Percentiles rank a stretch among this genome's conserved stretches.
Conservation (phyloP, 2,797 vertebrate species). For the Danionella dracula region DNA sequence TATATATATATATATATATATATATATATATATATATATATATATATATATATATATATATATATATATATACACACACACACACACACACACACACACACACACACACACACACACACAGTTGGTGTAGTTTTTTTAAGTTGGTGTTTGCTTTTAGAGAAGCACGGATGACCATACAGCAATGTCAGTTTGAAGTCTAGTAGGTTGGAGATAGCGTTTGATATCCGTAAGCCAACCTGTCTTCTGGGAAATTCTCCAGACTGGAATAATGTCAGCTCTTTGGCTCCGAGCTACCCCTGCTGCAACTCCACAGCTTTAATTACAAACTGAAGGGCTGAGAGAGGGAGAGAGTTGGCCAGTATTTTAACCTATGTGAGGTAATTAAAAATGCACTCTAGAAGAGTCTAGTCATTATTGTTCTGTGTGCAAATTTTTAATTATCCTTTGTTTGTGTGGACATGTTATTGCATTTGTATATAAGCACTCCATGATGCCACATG, state of each 20-base stretch:
- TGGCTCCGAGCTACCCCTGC: background rate
- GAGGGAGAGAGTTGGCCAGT: background rate
- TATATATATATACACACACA: no score
- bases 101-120: no score
- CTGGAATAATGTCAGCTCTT: slow-evolving; percentile 1
- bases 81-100: no score
- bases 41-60: no score
- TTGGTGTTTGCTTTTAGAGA: no score
- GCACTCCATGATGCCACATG: slow-evolving; percentile 38
- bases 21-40: no score
- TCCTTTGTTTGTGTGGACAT: background rate
- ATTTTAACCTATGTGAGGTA: background rate
- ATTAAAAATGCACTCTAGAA: slow-evolving; percentile 7
- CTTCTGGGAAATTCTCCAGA: slow-evolving; percentile 3
- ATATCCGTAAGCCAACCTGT: background rate
- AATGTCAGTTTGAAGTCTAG: no score
- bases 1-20: no score
- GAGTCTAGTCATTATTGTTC: background rate
- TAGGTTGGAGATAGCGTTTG: background rate
- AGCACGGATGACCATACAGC: no score
- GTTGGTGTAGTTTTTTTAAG: no score
- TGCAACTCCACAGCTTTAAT: slow-evolving; percentile 21
- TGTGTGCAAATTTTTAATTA: slow-evolving; percentile 11
- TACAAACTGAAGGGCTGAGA: background rate
- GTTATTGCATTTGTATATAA: slow-evolving; percentile 16